Conservation (phyloP, 2,888 invertebrate genomes). For the Muscina levida region DNA sequence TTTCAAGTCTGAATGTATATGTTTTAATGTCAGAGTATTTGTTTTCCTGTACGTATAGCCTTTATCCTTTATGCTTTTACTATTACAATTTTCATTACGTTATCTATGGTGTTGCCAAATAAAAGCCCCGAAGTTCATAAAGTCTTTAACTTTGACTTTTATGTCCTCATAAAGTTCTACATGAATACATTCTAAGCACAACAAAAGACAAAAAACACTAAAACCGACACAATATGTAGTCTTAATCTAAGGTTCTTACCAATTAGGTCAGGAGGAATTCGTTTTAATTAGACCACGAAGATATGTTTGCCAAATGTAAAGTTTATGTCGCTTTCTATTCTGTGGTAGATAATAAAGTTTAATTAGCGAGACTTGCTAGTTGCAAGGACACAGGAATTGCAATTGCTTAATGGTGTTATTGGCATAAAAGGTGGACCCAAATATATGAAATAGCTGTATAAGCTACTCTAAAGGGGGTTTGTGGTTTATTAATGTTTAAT, state of each 20-base stretch:
- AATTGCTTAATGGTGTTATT: no score
- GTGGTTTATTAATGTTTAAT: no score
- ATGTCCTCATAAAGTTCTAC: constrained; percentile 3
- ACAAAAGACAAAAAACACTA: neutral
- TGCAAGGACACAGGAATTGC: no score
- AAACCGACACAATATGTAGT: no score
- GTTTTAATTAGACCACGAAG: constrained; percentile 24
- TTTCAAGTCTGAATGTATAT: neutral
- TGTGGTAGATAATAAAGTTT: no score
- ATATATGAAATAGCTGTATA: no score
- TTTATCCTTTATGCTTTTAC: neutral
- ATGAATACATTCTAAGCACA: neutral
- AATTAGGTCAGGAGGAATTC: constrained; percentile 18
- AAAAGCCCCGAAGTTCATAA: neutral
- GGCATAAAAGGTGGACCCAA: no score
- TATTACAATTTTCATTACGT: constrained; percentile 1
- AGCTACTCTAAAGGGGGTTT: no score
- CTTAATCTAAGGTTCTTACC: neutral
- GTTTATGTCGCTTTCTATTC: no score
- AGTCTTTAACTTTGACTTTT: constrained; percentile 37
- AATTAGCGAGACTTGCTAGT: no score
- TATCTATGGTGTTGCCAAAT: constrained; percentile 21
- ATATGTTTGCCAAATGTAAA: no score
- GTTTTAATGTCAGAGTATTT: neutral
- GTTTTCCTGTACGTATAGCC: neutral